These are phyloP conservation scores for Colistium nudipinnis DNA, from an alignment of 2,113 vertebrate genomes.

Conservation along the genomic window DNA sequence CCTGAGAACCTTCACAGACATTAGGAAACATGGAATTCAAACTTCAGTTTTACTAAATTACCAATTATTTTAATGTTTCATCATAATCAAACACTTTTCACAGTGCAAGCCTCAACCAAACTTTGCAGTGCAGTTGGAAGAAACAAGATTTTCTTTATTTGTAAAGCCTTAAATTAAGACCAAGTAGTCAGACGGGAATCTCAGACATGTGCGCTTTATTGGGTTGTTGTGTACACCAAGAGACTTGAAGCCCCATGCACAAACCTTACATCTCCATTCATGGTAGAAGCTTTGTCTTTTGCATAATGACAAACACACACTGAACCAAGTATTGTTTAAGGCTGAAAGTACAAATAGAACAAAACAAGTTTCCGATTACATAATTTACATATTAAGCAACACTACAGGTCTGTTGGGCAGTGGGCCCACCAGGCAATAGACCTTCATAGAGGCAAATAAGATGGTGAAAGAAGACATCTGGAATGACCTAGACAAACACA, in stretches of 20 bases:
- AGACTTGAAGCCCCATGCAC: constrained; percentile 81
- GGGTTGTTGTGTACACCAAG: constrained; percentile 88
- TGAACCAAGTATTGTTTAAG: constrained; percentile 89
- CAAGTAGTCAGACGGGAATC: constrained; percentile 32
- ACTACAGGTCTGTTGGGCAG: constrained; percentile 77
- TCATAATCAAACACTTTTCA: no score
- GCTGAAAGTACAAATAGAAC: constrained; percentile 94
- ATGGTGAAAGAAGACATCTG: constrained; percentile 90
- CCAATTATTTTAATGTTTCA: no score
- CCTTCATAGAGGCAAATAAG: constrained; percentile 91
- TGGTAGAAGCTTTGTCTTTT: constrained; percentile 78
- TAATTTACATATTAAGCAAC: constrained; percentile 94
- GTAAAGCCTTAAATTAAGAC: no score
- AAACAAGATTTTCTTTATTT: no score
- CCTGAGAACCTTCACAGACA: no score
- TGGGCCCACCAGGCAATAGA: constrained; percentile 77
- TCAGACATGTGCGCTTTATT: constrained; percentile 94
- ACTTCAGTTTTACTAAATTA: no score
- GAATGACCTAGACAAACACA: constrained; percentile 86
- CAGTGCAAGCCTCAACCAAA: no score
- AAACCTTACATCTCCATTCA: constrained; percentile 70
- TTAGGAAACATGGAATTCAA: no score
- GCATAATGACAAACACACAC: constrained; percentile 81
- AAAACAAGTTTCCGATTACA: constrained; percentile 87
- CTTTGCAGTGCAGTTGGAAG: no score